These are phyloP conservation scores for Conops quadrifasciatus DNA, from an alignment of 2,888 invertebrate genomes.

Conservation along the genomic window DNA sequence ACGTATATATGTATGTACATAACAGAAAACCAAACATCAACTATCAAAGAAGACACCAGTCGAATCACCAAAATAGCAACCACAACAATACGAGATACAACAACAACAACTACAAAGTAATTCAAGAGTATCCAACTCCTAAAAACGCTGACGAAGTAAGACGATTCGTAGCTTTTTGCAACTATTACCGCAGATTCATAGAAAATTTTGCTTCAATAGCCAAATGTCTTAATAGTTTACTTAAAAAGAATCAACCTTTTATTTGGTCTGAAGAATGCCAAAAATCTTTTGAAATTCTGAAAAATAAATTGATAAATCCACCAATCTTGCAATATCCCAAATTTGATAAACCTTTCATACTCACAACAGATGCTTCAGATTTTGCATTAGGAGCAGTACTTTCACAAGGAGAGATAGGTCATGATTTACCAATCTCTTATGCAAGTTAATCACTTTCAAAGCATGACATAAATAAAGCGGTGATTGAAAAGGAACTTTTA, in stretches of 20 bases:
- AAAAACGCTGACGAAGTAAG: conserved; percentile 39
- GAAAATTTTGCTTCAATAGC: conserved; percentile 43
- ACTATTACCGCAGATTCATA: conserved; percentile 22
- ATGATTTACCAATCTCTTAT: conserved; percentile 5
- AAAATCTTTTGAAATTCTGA: conserved; percentile 36
- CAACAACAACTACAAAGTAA: too few species aligned
- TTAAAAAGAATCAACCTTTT: conserved; percentile 40
- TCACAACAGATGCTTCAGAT: conserved; percentile 12
- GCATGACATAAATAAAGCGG: not conserved
- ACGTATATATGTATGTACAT: too few species aligned
- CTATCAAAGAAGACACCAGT: too few species aligned
- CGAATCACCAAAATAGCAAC: too few species aligned
- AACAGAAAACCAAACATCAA: too few species aligned
- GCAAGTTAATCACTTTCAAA: not conserved
- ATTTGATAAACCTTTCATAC: conserved; percentile 23
- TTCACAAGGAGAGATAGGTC: conserved; percentile 11
- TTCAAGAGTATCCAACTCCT: conserved; percentile 37
- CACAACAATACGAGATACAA: too few species aligned
- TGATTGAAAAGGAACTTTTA: conserved; percentile 7
- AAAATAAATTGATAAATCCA: conserved; percentile 24
- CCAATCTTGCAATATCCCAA: conserved; percentile 36
- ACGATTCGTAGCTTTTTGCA: conserved; percentile 38
- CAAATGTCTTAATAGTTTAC: conserved; percentile 37
- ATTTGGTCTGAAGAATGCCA: conserved; percentile 23
- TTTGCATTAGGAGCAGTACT: not conserved